Evolutionary conservation across 1,140 invertebrate species (phyloP).

Genomic region (Sitophilus oryzae): DNA sequence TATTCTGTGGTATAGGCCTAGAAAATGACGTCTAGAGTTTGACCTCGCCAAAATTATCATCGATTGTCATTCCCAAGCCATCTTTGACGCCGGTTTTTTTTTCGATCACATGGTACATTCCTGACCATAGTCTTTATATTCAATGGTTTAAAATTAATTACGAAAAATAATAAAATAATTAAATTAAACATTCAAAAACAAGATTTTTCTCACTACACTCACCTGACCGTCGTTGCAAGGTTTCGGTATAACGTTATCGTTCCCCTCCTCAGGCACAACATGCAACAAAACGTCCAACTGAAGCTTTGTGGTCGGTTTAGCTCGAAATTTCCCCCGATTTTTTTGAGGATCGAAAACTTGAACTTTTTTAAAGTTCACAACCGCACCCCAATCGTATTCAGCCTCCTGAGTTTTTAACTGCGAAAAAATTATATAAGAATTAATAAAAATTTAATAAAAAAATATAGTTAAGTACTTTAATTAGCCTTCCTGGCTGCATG

Average conservation of each 20-base stretch:
- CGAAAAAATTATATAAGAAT: conserved; percentile 28
- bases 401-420: conserved; percentile 78
- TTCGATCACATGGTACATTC: too few relatives aligned
- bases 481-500: conserved; percentile 85
- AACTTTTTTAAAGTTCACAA: conserved; percentile 87
- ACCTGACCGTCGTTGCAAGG: conserved; percentile 61
- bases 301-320: conserved; percentile 55
- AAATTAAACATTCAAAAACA: too few relatives aligned
- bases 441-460: conserved; percentile 10
- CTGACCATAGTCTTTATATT: too few relatives aligned
- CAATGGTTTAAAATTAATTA: too few relatives aligned
- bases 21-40: too few relatives aligned
- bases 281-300: conserved; percentile 81
- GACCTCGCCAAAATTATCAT: too few relatives aligned
- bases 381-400: conserved; percentile 94
- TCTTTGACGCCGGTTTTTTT: too few relatives aligned
- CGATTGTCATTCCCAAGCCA: too few relatives aligned
- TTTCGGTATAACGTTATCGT: conserved; percentile 51
- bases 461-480: conserved; percentile 61
- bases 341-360: conserved; percentile 43
- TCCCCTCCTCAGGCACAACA: conserved; percentile 51
- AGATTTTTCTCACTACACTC: conserved; percentile 4
- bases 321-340: conserved; percentile 47
- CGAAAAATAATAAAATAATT: too few relatives aligned
- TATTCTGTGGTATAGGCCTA: too few relatives aligned